Base-by-base conservation (phyloP, 2,797 vertebrate genomes). In the Chaetophractus vellerosus region DNA sequence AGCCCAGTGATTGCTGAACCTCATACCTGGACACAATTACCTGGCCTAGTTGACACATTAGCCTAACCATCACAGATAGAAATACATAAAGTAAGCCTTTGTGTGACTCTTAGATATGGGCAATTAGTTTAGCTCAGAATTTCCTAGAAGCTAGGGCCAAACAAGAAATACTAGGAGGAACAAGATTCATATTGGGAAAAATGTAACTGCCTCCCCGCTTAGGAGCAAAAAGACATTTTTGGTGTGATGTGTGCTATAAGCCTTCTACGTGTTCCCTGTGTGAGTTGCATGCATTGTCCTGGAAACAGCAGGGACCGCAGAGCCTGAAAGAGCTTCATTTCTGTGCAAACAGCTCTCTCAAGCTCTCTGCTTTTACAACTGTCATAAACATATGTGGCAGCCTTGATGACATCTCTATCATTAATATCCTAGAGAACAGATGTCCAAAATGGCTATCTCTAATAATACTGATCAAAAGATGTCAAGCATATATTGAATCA, bases 231-330 rank as follows among this genome's bases (percentile, higher is more conserved):
- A 82, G 1, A 23, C n/a, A 5, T 11, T 50, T 57, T 78, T 33
- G 5, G 15, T 68, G 5, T n/a, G 11, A 52, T 59, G 6, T 71
- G 3, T 50, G 26, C 4, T 50, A 52, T 75, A 79, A 36, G 68
- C 10, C 21, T 5, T 14, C 2, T 5, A 15, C 4, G 11, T 74
- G 12, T 6, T 82, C 9, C 45, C 9, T 63, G 6, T 10, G 14
- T 63, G 9, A 57, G 5, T 38, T 50, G 14, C 6, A 23, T 2
- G 55, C 16, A 0, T 15, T 6, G 1, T 48, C 7, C 31, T 52
- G 4, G 14, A 3, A 41, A 33, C 5, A 38, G 11, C 6, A 59
- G 9, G 3, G 24, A 23, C 15, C 15, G 0, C 1, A 0, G 19
- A 66, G n/a, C 14, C 10, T 0, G 1, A 14, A 23, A 5, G 1